Evolutionary conservation across 2,113 vertebrate genomes (phyloP), one percentile per base, ranked within the genome.

Genomic region (Sitta europaea): DNA sequence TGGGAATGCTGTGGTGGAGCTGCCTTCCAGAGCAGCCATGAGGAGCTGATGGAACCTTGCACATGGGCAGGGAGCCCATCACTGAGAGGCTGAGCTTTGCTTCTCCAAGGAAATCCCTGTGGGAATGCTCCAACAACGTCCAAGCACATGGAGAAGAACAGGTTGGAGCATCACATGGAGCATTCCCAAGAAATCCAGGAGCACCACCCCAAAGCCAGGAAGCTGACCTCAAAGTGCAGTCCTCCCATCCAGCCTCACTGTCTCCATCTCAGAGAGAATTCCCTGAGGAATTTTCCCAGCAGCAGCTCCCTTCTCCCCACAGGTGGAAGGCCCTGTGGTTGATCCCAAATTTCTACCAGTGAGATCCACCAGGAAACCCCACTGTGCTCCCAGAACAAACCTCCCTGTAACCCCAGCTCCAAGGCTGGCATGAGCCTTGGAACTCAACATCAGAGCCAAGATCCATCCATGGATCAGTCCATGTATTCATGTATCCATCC

Each of bases 361-460:
- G 2, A 27, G 51, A 70, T 51, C 42, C 67, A 25, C 28, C 2
- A 73, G 61, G 55, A 85, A 61, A 58, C 76, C 77, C 63, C 22
- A 27, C 59, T 47, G 55, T 42, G 86, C 48, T 88, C 48, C 76
- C 61, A 51, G 70, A 82, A 81, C 68, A 74, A 88, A 23, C 2
- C 6, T 23, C 9, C 72, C 65, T 48, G 40, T 2, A 33, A 63
- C 63, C 50, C 50, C 73, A 82, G 87, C 66, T 36, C 31, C 4
- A 29, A 45, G 0, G 1, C 29, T 5, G 17, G 15, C 25, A 55
- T 0, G 5, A 94, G 86, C 76, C 91, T 51, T 83, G 40, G 90
- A 81, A 11, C 33, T 33, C 80, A 20, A 25, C 80, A 94, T 50
- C 95, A 94, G 92, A 97, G 93, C 29, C 43, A 6, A 24, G 70